These are phyloP conservation scores for Hemiscyllium ocellatum DNA, from an alignment of 2,113 vertebrate species.

Conservation along the genomic window DNA sequence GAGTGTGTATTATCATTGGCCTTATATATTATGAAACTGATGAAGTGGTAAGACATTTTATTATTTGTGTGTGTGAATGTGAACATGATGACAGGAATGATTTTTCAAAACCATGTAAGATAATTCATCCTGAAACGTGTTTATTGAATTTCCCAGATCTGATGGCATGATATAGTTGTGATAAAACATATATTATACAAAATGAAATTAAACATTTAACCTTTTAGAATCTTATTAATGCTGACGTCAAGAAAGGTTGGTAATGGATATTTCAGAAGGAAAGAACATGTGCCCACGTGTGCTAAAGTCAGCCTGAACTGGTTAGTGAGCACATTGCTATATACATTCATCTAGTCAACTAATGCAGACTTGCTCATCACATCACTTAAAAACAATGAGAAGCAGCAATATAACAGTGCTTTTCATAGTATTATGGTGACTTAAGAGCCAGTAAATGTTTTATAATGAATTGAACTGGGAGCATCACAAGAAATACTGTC, in stretches of 20 bases:
- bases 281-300: background rate
- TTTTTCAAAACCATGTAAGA: conserved; percentile 27
- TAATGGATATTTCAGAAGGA: background rate
- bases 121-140: conserved; percentile 25
- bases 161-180: conserved; percentile 6
- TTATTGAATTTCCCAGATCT: background rate
- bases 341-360: background rate
- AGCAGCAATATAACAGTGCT: background rate
- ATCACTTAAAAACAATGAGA: conserved; percentile 12
- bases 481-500: conserved; percentile 17
- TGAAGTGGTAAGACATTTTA: conserved; percentile 15
- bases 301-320: background rate
- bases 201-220: conserved; percentile 34
- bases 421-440: conserved; percentile 27
- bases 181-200: conserved; percentile 30
- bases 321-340: background rate
- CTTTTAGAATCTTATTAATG: conserved; percentile 5
- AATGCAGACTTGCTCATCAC: background rate
- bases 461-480: conserved; percentile 24
- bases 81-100: conserved; percentile 24
- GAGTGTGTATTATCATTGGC: background rate
- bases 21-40: background rate
- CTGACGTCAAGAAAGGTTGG: background rate
- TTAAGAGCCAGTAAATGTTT: conserved; percentile 25
- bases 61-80: background rate